Evolutionary conservation across 1,140 invertebrate species (phyloP).

Genomic region (Meloidogyne hapla): DNA sequence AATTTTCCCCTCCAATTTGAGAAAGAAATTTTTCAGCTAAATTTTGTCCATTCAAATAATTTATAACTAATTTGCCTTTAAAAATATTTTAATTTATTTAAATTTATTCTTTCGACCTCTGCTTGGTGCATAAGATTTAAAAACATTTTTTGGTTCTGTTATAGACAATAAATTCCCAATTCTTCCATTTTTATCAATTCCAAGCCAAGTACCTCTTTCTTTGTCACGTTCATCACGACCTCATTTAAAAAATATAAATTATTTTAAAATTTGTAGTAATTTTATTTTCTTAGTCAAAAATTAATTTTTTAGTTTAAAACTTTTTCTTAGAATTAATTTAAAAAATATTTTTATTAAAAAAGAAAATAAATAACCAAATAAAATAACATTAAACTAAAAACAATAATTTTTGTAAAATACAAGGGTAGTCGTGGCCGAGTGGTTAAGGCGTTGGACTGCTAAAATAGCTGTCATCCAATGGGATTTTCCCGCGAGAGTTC

Average conservation of each 20-base stretch:
- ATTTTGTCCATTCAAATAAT: constrained; percentile 32
- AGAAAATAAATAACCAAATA: no score
- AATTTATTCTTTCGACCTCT: constrained; percentile 22
- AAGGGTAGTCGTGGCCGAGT: neutral
- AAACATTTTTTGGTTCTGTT: constrained; percentile 38
- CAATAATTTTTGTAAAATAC: no score
- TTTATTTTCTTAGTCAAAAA: neutral
- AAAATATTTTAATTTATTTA: constrained; percentile 23
- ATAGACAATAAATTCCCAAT: constrained; percentile 51
- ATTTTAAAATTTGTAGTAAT: neutral
- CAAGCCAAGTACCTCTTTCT: constrained; percentile 50
- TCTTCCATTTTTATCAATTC: constrained; percentile 37
- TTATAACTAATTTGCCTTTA: constrained; percentile 34
- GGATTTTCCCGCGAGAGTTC: constrained; percentile 4
- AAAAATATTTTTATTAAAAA: no score
- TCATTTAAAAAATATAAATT: constrained; percentile 8
- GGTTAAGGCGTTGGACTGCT: constrained; percentile 2
- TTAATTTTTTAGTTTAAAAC: no score
- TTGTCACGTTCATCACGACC: constrained; percentile 46
- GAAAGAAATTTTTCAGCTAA: constrained; percentile 22
- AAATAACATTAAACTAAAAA: no score
- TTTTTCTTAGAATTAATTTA: no score
- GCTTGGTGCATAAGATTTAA: constrained; percentile 29
- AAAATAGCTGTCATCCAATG: neutral
- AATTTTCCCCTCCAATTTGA: constrained; percentile 26